Evolutionary conservation across 2,113 vertebrate species (phyloP).

Genomic region (Todiramphus chloris): DNA sequence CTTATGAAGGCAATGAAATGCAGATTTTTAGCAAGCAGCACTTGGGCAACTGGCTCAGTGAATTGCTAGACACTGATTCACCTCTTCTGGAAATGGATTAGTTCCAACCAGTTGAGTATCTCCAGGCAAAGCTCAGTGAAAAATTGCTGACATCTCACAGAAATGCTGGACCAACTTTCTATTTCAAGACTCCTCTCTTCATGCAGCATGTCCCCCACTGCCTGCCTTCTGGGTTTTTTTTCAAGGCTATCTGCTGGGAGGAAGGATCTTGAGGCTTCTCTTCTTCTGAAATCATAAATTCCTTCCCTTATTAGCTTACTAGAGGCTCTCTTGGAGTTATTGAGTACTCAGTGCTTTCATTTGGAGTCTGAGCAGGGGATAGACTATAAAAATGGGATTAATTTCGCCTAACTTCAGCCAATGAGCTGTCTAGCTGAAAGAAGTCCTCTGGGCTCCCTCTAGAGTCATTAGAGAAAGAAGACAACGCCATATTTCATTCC

Average conservation of each 20-base stretch:
- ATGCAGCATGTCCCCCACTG: neutral
- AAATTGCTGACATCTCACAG: neutral
- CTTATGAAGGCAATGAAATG: neutral
- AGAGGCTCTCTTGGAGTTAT: neutral
- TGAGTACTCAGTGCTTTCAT: neutral
- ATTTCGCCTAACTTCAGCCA: neutral
- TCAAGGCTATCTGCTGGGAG: neutral
- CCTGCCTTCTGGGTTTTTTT: neutral
- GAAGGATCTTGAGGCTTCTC: neutral
- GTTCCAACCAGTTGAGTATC: conserved; percentile 14
- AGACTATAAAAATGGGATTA: neutral
- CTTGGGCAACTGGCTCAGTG: neutral
- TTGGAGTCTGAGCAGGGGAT: neutral
- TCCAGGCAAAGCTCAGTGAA: neutral
- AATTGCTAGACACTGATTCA: conserved; percentile 56
- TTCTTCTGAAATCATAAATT: neutral
- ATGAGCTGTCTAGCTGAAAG: neutral
- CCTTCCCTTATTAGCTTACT: neutral
- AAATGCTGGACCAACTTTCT: neutral
- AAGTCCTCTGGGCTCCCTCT: neutral
- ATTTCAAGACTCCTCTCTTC: neutral
- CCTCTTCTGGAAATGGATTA: conserved; percentile 18
- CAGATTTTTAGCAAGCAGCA: neutral
- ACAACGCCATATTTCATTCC: neutral
- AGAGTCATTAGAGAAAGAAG: neutral